Base-by-base conservation (phyloP, 1,140 invertebrate genomes). In the Lethocerus indicus region DNA sequence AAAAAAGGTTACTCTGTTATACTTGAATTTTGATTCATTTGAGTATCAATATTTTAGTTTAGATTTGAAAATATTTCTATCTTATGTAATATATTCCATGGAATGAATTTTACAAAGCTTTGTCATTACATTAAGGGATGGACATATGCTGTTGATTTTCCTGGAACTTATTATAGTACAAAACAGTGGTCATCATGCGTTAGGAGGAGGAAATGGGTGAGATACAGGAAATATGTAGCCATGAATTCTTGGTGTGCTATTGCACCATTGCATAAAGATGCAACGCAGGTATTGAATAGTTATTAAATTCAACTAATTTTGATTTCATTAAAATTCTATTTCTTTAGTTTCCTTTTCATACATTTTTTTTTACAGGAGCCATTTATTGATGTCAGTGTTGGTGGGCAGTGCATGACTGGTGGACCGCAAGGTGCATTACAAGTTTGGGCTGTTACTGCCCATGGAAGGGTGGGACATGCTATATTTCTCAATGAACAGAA, bases 121-220 rank as follows among this genome's bases (percentile, higher is more conserved):
- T 28, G n/a, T 41, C 5, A 41, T 47, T 47, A 50, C 44, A 55
- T 58, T 48, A 56, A 80, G 75, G 76, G 88, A 32, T 94, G 89
- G 90, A 91, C 83, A 26, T 95, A 94, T 71, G 87, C 89, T 23
- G 71, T 91, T 40, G 89, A 94, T 68, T 94, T 94, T 67, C 87
- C 85, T 42, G 75, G 82, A 20, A 78, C 77, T n/a, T 95, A 83
- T 68, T 73, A 76, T 28, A 69, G 79, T 1, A 76, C 80, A 50
- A 90, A 88, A 59, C 78, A 83, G 48, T 93, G 87, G 87, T 87
- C 86, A 57, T 91, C 87, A 13, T 88, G 82, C 70, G 89, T 94
- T 1, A 73, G 89, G 50, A 71, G 88, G 57, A 72, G 89, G 47
- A 87, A 91, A 62, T 93, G 88, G 87, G 77, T 85, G 55, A 71